Base-by-base conservation (phyloP, 1,140 invertebrate genomes). In the Octopus bimaculoides region DNA sequence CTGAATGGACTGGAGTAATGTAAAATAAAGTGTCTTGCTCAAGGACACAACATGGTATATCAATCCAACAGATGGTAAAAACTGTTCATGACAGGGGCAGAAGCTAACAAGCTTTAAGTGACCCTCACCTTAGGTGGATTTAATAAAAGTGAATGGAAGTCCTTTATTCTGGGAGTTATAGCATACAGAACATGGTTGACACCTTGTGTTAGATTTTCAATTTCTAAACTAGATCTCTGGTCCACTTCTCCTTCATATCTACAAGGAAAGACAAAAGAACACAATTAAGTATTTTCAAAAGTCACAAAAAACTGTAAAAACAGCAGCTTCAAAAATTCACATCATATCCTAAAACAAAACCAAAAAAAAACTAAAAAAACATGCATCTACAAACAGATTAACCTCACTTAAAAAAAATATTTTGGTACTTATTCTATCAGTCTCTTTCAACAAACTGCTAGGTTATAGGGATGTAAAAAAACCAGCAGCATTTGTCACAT, bases 101-200 rank as follows among this genome's bases (percentile, higher is more conserved):
- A 41, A 41, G 26, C 2, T n/a, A 2, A 41, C 26, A 41, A 41
- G 26, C 26, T 41, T 41, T 41, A 41, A 41, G 26, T 20, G 26
- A 71, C 17, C 4, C 66, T n/a, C 90, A 95, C 94, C 89, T 92
- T 91, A 86, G 95, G 94, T 83, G 95, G 95, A 85, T 95, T 92
- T 56, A 93, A 80, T 14, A 96, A 89, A 76, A 96, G 86, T 84
- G 93, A 89, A 87, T 95, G 93, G 86, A 96, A 93, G 87, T 94
- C 92, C 87, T 93, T 92, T 82, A 96, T 88, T 83, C 93, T 92
- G 82, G 93, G 93, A 84, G 92, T 90, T 81, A 94, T 93, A 73
- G 94, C 93, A 83, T 90, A 89, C 79, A 93, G 89, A 75, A 92
- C 92, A 89, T 91, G 92, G 80, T 90, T 87, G 78, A 93, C 88